Evolutionary conservation across 2,797 vertebrate species (phyloP), one percentile per base, ranked within the genome.

Genomic region (Sebastes reedi): DNA sequence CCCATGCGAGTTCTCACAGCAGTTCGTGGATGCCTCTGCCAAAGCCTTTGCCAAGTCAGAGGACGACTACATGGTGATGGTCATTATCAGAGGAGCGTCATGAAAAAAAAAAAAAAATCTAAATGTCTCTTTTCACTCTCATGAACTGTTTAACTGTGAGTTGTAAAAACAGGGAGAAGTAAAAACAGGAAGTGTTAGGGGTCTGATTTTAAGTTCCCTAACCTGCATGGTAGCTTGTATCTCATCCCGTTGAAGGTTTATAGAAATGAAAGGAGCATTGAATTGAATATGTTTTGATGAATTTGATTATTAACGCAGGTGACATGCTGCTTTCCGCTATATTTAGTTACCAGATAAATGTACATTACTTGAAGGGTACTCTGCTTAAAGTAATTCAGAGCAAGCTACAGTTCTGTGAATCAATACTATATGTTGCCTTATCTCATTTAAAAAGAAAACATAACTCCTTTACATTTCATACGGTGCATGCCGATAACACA

Each of bases 61-160:
- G 93, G 98, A 99, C 75, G 98, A 99, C 95, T 99, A 97, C 96
- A 94, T 99, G 96, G 97, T 99, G 94, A 99, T 99, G 98, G 95
- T 99, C 95, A 97, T 99, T 93, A 98, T 99, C 91, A 97, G 95
- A 90, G 98, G 98, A 96, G 97, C 97, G 0, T 97, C 98, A 60
- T 99, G 96, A 97, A 88, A 83, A 74, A 80, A 79, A 73, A 69
- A 72, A 67, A 69, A 72, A 66, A 60, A 74, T 24, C 9, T 24
- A 60, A 72, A 83, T 82, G 74, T 81, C 3, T 91, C 13, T 86
- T 81, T 70, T 86, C 39, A 39, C 75, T 68, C 61, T 71, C 54
- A 42, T 80, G 67, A 84, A 81, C 64, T 87, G 67, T 90, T 81
- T 59, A 79, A 71, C 65, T 84, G 55, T 90, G 81, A 84, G 74